Evolutionary conservation across 2,888 invertebrate species (phyloP), one percentile per base, ranked within the genome.

Genomic region (Gnatocerus cornutus): DNA sequence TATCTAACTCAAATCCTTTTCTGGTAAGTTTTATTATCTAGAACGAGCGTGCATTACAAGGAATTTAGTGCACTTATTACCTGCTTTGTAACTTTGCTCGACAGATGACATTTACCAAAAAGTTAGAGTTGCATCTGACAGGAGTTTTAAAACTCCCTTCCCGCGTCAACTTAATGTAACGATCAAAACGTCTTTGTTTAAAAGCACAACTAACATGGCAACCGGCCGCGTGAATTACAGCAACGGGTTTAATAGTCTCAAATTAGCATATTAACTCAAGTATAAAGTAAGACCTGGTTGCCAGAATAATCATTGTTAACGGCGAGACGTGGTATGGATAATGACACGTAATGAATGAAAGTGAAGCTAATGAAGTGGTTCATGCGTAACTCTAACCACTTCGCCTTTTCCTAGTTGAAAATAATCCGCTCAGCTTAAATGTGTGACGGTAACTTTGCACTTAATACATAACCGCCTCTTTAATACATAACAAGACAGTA

Each of bases 341-440:
- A 70, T 69, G 61, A 61, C 53, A 64, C 55, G 41, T 46, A 59
- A 69, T 55, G 70, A 61, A 61, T 62, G 70, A 66, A 62, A 66
- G 62, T 69, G 66, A 69, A 68, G 67, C 68, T 72, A 73, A 72
- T 71, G 72, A 70, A 73, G 71, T 64, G 70, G 58, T 59, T 71
- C 66, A 61, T 71, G 68, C 65, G 66, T 58, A 71, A 69, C 71
- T 69, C 61, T 27, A 65, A 64, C 63, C 69, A 70, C 68, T 71
- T 62, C 39, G 46, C 64, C n/a, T 37, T 45, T 63, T 68, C 62
- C 63, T 68, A 48, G 48, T 41, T 70, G 59, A 61, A 61, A 71
- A 70, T 71, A 59, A 73, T 70, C 66, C 67, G 63, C 70, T 71
- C 69, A 50, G 50, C 53, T 56, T 52, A 43, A 45, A 69, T 46